Percentiles rank a stretch among this genome's conserved stretches.
phyloP scores from a whole-genome alignment of 2,888 invertebrate genomes.

The Philaethria dido region DNA sequence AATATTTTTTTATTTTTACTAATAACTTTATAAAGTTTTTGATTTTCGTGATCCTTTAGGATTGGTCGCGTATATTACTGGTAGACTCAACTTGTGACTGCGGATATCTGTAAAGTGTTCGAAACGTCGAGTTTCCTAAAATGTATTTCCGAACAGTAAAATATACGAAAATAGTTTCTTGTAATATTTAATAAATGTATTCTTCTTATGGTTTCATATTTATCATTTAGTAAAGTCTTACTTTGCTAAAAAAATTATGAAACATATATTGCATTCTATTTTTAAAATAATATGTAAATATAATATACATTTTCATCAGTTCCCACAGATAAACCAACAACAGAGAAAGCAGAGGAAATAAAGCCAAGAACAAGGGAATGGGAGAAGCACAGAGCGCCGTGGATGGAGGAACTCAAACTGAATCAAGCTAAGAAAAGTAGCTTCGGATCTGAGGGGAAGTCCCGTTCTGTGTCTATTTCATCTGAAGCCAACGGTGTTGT shows the following conservation, averaged over 20 bases:
- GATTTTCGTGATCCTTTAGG: no score
- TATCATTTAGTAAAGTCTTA: no score
- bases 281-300: not conserved
- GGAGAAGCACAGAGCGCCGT: conserved; percentile 90
- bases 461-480: conserved; percentile 51
- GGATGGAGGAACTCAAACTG: conserved; percentile 92
- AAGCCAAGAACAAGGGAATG: conserved; percentile 87
- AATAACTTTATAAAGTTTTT: no score
- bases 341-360: conserved; percentile 70
- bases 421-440: conserved; percentile 88
- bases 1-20: no score
- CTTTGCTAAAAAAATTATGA: not conserved
- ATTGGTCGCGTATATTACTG: no score
- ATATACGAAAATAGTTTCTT: no score
- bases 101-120: no score
- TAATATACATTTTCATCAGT: conserved; percentile 37
- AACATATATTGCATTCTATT: not conserved
- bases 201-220: no score
- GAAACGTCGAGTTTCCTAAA: no score
- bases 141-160: no score
- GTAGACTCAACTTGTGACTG: no score
- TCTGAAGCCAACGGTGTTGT: conserved; percentile 35
- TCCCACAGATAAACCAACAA: conserved; percentile 56
- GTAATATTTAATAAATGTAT: no score
- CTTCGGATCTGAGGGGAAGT: conserved; percentile 69